Evolutionary conservation across 53 echinoderm and acorn worm genomes (phyloP).

Genomic region (Echinarachnius parma): DNA sequence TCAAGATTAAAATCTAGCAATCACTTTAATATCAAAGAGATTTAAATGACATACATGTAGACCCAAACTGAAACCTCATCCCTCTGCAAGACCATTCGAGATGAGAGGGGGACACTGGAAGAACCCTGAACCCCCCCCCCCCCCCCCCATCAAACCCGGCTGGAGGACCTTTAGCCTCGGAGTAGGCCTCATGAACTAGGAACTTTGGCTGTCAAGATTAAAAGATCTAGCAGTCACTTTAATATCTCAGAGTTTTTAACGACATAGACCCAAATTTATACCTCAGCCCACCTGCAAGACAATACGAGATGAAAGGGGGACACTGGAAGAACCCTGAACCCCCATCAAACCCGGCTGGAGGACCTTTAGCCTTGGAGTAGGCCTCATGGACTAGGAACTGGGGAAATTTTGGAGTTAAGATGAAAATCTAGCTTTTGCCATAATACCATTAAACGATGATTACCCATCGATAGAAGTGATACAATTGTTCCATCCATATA

Average conservation of each 20-base stretch:
- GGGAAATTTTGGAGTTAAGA: no score
- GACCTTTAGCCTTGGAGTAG: conserved; percentile 76
- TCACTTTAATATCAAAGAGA: no score
- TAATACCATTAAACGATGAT: no score
- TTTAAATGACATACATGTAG: no score
- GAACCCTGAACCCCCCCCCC: conserved; percentile 54
- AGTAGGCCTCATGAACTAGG: conserved; percentile 57
- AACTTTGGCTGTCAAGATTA: no score
- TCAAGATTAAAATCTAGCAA: no score
- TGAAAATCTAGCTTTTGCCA: no score
- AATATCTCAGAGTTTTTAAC: no score
- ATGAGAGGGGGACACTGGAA: conserved; percentile 81
- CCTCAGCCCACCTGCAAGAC: conserved; percentile 78
- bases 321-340: conserved; percentile 67
- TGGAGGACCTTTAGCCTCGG: conserved; percentile 88
- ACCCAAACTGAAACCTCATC: conserved; percentile 72
- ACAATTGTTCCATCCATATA: no score
- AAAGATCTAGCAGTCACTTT: no score
- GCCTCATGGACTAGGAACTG: conserved; percentile 59
- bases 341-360: conserved; percentile 74
- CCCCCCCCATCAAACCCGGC: conserved; percentile 64
- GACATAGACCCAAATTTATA: conserved; percentile 58
- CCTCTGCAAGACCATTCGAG: conserved; percentile 69
- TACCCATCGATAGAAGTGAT: no score
- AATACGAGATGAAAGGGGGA: conserved; percentile 74